Percentiles rank a stretch among this genome's conserved stretches.
Conservation (phyloP, 1,140 invertebrate species). For the Hylaeus anthracinus region DNA sequence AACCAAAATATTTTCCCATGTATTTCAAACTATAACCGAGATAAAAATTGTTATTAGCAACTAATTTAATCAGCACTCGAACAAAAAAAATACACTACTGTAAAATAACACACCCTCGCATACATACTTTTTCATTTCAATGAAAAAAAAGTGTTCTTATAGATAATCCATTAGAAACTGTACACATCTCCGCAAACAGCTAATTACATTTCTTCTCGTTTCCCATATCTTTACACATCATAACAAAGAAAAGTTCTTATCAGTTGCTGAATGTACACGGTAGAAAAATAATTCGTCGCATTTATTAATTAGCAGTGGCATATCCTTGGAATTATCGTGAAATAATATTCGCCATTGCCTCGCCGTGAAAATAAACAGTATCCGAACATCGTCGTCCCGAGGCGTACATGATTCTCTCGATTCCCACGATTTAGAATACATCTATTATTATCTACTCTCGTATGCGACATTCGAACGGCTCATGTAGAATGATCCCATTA, state of each 20-base stretch:
- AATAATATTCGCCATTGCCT: constrained; percentile 15
- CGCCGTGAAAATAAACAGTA: background rate
- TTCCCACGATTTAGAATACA: constrained; percentile 16
- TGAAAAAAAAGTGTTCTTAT: constrained; percentile 6
- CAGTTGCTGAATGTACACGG: constrained; percentile 20
- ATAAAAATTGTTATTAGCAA: too few relatives aligned
- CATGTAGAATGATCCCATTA: constrained; percentile 15
- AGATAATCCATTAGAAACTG: constrained; percentile 48
- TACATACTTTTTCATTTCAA: background rate
- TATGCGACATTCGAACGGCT: constrained; percentile 2
- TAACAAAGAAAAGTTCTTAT: constrained; percentile 33
- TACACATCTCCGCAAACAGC: constrained; percentile 37
- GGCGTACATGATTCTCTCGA: background rate
- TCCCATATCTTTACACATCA: constrained; percentile 5
- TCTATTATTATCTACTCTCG: constrained; percentile 28
- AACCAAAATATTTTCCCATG: too few relatives aligned
- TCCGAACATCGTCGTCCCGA: constrained; percentile 6
- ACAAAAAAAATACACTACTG: too few relatives aligned
- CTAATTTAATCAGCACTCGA: too few relatives aligned
- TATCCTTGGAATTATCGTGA: constrained; percentile 36
- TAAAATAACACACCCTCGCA: too few relatives aligned
- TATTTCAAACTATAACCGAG: too few relatives aligned
- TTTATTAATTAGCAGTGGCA: constrained; percentile 25
- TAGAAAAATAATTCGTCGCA: constrained; percentile 57
- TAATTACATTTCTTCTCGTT: constrained; percentile 28